Percentiles rank a stretch among this genome's conserved stretches.
These are phyloP conservation scores for Actias luna DNA, from an alignment of 2,888 invertebrate species.

Conservation along the genomic window DNA sequence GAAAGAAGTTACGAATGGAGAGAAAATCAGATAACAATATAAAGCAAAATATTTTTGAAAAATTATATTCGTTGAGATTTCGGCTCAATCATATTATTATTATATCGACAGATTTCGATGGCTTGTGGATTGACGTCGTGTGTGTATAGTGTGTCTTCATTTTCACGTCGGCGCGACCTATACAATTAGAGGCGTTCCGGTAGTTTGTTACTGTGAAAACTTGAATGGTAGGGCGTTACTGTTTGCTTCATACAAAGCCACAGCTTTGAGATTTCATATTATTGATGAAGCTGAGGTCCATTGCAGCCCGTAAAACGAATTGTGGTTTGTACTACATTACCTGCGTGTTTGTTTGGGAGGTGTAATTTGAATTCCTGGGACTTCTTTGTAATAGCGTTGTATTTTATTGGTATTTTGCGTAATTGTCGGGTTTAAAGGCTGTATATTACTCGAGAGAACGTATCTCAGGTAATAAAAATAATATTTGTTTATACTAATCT, in stretches of 20 bases:
- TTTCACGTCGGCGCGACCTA: neutral
- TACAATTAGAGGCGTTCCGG: slow-evolving; percentile 18
- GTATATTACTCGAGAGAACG: too few relatives aligned
- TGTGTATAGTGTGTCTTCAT: neutral
- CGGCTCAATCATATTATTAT: too few relatives aligned
- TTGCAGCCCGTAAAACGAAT: neutral
- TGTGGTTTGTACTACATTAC: neutral
- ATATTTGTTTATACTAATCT: too few relatives aligned
- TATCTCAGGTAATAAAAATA: too few relatives aligned
- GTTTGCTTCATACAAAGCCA: neutral
- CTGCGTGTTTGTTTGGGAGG: neutral
- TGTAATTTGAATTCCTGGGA: neutral
- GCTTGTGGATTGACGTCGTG: neutral
- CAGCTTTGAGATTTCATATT: slow-evolving; percentile 5
- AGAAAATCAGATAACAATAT: too few relatives aligned
- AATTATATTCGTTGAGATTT: too few relatives aligned
- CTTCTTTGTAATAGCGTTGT: neutral
- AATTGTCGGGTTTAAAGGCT: too few relatives aligned
- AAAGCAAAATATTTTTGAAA: too few relatives aligned
- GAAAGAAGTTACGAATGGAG: too few relatives aligned
- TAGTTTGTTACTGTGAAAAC: slow-evolving; percentile 13
- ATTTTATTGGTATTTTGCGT: neutral
- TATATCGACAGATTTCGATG: neutral
- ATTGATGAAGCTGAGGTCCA: slow-evolving; percentile 9
- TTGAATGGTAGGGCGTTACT: slow-evolving; percentile 13